Evolutionary conservation across 2,797 vertebrate genomes (phyloP), one percentile per base, ranked within the genome.

Genomic region (Myoxocephalus aenaeus): DNA sequence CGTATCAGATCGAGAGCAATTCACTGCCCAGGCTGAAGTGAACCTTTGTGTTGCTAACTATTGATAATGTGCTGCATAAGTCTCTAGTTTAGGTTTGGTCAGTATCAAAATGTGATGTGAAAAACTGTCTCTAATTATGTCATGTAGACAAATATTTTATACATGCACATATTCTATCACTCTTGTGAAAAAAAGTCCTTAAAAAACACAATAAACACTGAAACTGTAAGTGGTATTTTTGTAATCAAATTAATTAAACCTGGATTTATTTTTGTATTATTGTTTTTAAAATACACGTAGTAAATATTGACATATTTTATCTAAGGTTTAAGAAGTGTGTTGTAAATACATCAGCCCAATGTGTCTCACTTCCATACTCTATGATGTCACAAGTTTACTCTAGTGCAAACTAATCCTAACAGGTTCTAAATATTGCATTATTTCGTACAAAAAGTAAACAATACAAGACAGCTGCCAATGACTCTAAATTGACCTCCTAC

Each of bases 371-470:
- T 51, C 18, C 14, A 53, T 25, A 25, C 29, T 17, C 13, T 51
- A 14, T 51, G 20, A 51, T 51, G 48, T 22, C 8, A 51, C 4
- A 10, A n/a, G 3, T 20, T 20, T 20, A 48, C 46, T 48, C 15
- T 6, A 54, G 27, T 54, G 51, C 51, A 13, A 54, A 40, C 38
- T 51, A 63, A 62, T 29, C 58, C 4, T 3, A 25, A 27, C 29
- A 65, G n/a, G 5, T 15, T 36, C 6, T 22, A 44, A 4, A 59
- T n/a, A 58, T 48, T 59, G 29, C 20, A 22, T 22, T 32, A 58
- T 70, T 70, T 44, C 11, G n/a, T 42, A 69, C 36, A 42, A 40
- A 67, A 18, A 34, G 11, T 54, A 54, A 54, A 54, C 22, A 53
- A n/a, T n/a, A 54, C 6, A 54, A 12, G 6, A 53, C 3, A 44